phyloP scores from a whole-genome alignment of 2,888 invertebrate species.

The Rhingia campestris region DNA sequence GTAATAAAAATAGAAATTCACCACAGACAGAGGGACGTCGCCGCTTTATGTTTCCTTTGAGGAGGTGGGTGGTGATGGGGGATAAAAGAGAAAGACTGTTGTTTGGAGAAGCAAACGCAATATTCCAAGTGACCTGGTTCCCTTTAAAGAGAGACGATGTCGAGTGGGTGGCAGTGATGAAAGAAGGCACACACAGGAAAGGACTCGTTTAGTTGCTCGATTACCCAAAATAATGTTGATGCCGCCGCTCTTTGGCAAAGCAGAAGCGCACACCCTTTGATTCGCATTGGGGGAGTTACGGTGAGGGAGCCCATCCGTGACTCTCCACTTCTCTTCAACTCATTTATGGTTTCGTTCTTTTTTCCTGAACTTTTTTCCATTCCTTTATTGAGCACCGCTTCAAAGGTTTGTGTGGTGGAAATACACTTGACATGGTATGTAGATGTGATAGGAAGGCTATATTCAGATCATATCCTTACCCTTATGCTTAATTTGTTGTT shows the following conservation, averaged over 20 bases:
- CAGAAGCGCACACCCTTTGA: neutral
- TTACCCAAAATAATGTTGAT: conserved; percentile 54
- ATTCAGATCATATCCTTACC: conserved; percentile 56
- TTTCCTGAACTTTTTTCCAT: conserved; percentile 10
- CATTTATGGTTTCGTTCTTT: neutral
- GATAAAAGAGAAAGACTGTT: neutral
- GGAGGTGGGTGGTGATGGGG: neutral
- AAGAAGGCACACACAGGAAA: conserved; percentile 1
- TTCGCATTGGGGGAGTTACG: neutral
- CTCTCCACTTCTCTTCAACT: conserved; percentile 23
- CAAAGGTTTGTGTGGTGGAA: conserved; percentile 38
- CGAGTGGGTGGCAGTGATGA: neutral
- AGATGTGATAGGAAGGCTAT: conserved; percentile 26
- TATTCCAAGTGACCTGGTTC: conserved; percentile 61
- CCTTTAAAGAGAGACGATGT: conserved; percentile 4
- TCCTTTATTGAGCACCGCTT: conserved; percentile 52
- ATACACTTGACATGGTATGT: conserved; percentile 51
- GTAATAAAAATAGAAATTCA: conserved; percentile 43
- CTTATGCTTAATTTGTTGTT: conserved; percentile 6
- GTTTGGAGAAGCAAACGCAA: conserved; percentile 22
- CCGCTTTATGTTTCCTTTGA: neutral
- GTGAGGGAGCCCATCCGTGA: neutral
- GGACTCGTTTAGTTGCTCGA: conserved; percentile 47
- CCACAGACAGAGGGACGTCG: conserved; percentile 9
- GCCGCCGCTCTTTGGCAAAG: neutral